Base-by-base conservation (phyloP, 2,113 vertebrate genomes). In the Pantherophis guttatus region DNA sequence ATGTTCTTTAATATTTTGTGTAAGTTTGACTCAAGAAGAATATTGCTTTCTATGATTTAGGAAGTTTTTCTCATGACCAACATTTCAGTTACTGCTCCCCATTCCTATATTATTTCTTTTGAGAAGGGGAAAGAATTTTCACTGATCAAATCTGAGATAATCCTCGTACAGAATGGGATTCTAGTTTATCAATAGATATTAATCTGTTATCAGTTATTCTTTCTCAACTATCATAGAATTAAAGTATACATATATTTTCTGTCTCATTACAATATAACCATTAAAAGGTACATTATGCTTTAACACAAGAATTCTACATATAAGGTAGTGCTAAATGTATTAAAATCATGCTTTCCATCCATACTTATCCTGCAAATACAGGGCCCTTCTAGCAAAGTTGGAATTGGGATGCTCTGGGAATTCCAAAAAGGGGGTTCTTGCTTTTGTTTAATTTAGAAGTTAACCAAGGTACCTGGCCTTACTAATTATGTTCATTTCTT, bases 321-420 rank as follows among this genome's bases (percentile, higher is more conserved):
- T 94, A 39, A 85, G 70, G 95, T 65, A 88, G 94, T 92, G 93
- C 95, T 26, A 1, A 17, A 24, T 10, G 44, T 44, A 44, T 44
- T n/a, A 87, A 53, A 59, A 62, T 44, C 88, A 86, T 50, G n/a
- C 57, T 52, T 90, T 62, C 39, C 53, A 96, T 92, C 98, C 99
- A 98, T 98, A 99, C 99, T 58, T 58, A 21, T 6, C 1, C 57
- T 58, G 21, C 4, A 58, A 58, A 58, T 58, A 21, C 1, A 57
- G 3, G 17, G 17, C 5, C 5, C 55, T 57, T 57, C 17, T 6
- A 23, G 6, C 57, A 58, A 58, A 1, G 57, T 23, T 23, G 57
- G 57, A 6, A 23, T 23, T 58, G 23, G 19, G 21, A 58, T 58
- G 21, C 1, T 58, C 57, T 58, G 21, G 21, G 6, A 58, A 58